Base-by-base conservation (phyloP, 23 tunicate species). In the Phallusia fumigata region DNA sequence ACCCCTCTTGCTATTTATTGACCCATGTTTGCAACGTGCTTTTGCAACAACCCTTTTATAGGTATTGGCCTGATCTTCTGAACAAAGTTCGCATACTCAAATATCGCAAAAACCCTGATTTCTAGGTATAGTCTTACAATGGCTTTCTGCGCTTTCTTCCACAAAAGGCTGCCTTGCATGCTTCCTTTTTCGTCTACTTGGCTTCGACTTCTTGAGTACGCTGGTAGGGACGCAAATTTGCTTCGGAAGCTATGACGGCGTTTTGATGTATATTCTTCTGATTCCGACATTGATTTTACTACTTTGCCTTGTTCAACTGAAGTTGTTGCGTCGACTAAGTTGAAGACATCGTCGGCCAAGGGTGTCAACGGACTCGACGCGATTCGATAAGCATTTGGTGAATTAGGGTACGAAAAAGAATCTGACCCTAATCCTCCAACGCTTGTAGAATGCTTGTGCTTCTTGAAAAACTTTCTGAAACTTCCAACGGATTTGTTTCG, bases 401-500 rank as follows among this genome's bases (percentile, higher is more conserved):
- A 52, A 18, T 18, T 18, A 28, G 77, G 52, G 32, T 31, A 18
- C 18, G 77, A 34, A 28, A 33, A 21, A 33, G 78, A 74, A 74
- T 34, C 44, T 30, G 40, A 34, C 30, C 78, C 19, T 19, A 34
- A 16, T 13, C 73, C 90, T 40, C 90, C 80, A 65, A 58, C 49
- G 35, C 90, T 86, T 73, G 80, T 73, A 32, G 84, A 80, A 75
- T 86, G 90, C 52, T 44, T 85, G 28, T 81, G 83, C 32, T 49
- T 85, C 50, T 79, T 65, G 36, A 85, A 78, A 30, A 47, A 79
- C 32, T 33, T 65, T 31, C 88, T 36, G 22, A 85, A 36, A 40
- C 78, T 85, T 36, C 88, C 88, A 31, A 85, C 35, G n/a, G 88
- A 85, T 18, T 79, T 53, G 34, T 85, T 69, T 65, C 88, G 83